Base-by-base conservation (phyloP, 2,888 invertebrate species). In the Acanthosepion esculentum region DNA sequence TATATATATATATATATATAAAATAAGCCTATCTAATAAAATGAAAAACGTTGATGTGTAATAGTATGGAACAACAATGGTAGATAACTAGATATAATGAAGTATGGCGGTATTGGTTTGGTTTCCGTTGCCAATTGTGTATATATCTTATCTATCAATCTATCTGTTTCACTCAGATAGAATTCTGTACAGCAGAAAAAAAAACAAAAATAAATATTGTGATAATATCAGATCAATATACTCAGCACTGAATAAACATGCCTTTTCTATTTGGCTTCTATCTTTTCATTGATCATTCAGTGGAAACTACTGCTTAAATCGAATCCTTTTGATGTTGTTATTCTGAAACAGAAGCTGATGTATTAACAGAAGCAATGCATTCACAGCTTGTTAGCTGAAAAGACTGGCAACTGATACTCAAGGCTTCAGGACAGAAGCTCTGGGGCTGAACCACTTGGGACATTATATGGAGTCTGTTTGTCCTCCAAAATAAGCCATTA, bases 191-290 rank as follows among this genome's bases (percentile, higher is more conserved):
- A 33, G 12, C 0, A 33, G 15, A 78, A 18, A 15, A 33, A 1
- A n/a, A 78, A 33, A 33, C 15, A 78, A 78, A n/a, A 12, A 33
- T 78, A 78, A 33, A 78, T 78, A 78, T 78, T 78, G 78, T 33
- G 78, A 78, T 78, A 78, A 78, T n/a, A 78, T 78, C 78, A n/a
- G 78, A 78, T 78, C 78, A 33, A 78, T 78, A 78, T 10, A 78
- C n/a, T 3, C n/a, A 78, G 78, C 78, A 78, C 12, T 78, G 33
- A 78, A 78, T 33, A 78, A 78, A 78, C 78, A 78, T 78, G 78
- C 78, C n/a, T n/a, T 78, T 33, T 78, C 78, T 78, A 78, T 78
- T 78, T 78, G 78, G n/a, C 78, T n/a, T 78, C 78, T 78, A 78
- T 78, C 78, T 78, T 8, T 33, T 78, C 78, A 78, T 78, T 78